phyloP scores from a whole-genome alignment of 1,140 invertebrate genomes.

The Dryas iulia region DNA sequence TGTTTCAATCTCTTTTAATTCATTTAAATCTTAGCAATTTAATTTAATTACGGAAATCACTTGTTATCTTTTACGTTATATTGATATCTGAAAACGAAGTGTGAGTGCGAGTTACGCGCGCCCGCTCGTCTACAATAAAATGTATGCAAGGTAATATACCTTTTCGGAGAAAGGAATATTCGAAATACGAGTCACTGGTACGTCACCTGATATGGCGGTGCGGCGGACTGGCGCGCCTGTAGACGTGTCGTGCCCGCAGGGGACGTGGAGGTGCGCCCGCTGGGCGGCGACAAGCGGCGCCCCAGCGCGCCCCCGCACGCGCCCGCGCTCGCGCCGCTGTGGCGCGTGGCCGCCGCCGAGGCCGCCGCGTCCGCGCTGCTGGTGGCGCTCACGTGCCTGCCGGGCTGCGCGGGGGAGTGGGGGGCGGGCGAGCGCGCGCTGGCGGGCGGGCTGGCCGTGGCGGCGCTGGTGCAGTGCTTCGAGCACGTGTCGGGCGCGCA shows the following conservation, averaged over 20 bases:
- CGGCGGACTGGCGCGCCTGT: too few relatives aligned
- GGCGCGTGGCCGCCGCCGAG: slow-evolving; percentile 43
- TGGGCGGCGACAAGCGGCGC: slow-evolving; percentile 7
- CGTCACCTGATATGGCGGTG: too few relatives aligned
- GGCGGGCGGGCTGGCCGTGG: slow-evolving; percentile 44
- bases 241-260: too few relatives aligned
- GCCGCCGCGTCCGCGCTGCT: slow-evolving; percentile 44
- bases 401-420: slow-evolving; percentile 6
- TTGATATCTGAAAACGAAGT: too few relatives aligned
- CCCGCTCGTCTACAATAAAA: too few relatives aligned
- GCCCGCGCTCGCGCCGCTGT: not conserved
- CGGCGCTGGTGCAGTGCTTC: slow-evolving; percentile 49
- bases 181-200: too few relatives aligned
- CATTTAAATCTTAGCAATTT: not conserved
- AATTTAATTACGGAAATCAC: not conserved
- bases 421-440: slow-evolving; percentile 34
- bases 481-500: slow-evolving; percentile 57
- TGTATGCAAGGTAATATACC: too few relatives aligned
- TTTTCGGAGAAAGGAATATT: too few relatives aligned
- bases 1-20: not conserved
- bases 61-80: not conserved
- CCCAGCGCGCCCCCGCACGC: not conserved
- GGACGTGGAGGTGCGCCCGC: slow-evolving; percentile 15
- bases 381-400: slow-evolving; percentile 49
- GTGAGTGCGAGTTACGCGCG: too few relatives aligned